phyloP scores from a whole-genome alignment of 2,113 vertebrate genomes.

The Neogale vison region DNA sequence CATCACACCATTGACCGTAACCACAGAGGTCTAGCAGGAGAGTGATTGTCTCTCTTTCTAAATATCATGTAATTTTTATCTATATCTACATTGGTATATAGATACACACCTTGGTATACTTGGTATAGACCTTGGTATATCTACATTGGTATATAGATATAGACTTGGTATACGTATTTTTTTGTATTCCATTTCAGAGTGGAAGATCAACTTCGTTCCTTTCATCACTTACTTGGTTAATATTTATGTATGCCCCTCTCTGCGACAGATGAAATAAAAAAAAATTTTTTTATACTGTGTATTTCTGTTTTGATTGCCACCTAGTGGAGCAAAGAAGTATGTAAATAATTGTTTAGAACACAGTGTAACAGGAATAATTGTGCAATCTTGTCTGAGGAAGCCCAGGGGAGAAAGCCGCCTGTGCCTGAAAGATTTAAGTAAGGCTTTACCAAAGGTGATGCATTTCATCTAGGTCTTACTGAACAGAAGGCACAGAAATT shows the following conservation, averaged over 20 bases:
- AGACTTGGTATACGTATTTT: not conserved
- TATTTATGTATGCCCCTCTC: not conserved
- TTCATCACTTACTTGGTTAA: not conserved
- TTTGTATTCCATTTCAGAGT: not conserved
- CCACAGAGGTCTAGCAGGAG: not conserved
- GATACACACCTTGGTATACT: not conserved
- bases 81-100: not conserved
- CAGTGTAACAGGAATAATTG: not conserved
- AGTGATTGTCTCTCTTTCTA: not conserved
- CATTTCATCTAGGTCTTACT: not conserved
- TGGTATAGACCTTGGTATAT: not conserved
- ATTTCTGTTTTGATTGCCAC: not conserved
- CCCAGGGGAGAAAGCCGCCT: not conserved
- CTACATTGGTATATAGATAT: not conserved
- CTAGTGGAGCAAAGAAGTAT: not conserved
- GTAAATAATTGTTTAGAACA: slow-evolving; percentile 22
- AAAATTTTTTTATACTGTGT: not conserved
- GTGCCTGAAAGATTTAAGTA: not conserved
- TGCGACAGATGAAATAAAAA: not conserved
- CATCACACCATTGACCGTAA: not conserved
- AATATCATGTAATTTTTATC: not conserved
- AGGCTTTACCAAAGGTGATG: not conserved
- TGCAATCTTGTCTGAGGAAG: not conserved
- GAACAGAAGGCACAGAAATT: not conserved
- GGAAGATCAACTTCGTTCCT: not conserved